Base-by-base conservation (phyloP, 35 echinoderm and acorn worm genomes). In the Diadema setosum region DNA sequence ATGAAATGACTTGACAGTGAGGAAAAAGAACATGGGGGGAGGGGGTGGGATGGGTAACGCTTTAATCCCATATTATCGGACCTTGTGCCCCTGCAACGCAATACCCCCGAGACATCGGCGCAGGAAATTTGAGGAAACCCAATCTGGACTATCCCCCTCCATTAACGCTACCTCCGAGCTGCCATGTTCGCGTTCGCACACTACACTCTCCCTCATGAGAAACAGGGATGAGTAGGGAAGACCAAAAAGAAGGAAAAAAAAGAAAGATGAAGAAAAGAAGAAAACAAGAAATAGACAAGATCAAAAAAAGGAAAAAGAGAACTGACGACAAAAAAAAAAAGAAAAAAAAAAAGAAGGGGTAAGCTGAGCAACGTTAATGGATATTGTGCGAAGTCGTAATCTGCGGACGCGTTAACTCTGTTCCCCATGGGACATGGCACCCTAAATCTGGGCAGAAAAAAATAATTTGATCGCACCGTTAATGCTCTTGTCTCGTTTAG, bases 91-190 rank as follows among this genome's bases (percentile, higher is more conserved):
- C n/a, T n/a, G n/a, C n/a, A n/a, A n/a, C n/a, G n/a, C n/a, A n/a
- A n/a, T n/a, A n/a, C n/a, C 63, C 63, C 37, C 24, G 27, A 33
- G 63, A 67, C 63, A 67, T 67, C 25, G 63, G n/a, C 37, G 4
- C 63, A 67, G 63, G 63, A 67, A 67, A 67, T 67, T 67, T 67
- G 63, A 67, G 27, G 63, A 67, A 67, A 67, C 63, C 37, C 27
- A 34, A 67, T 26, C 30, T 67, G 8, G 63, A 67, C 21, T 33
- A 67, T 67, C 63, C 63, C 63, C 63, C 63, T 67, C 63, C 63
- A 67, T 67, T 67, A 67, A 67, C 63, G 63, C 37, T 67, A n/a
- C 63, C 63, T 67, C 30, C 25, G 25, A 67, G 63, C 63, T n/a
- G 26, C 63, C 37, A 34, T 67, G 63, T 67, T 67, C 25, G 63